Evolutionary conservation across 2,113 vertebrate species (phyloP).

Genomic region (Strigops habroptila): DNA sequence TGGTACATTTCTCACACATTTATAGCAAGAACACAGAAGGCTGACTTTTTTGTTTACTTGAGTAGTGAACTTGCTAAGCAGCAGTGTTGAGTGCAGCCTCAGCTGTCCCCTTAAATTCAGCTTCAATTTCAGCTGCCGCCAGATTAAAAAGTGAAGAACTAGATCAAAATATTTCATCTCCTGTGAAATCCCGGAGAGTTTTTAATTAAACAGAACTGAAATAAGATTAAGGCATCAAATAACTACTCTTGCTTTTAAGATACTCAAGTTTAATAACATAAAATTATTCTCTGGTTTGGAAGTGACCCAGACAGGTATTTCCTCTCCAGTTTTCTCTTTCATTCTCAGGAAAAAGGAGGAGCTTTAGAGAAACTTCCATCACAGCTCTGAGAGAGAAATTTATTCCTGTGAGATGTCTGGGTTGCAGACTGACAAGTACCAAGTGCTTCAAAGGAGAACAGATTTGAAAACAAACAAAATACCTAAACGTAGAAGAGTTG

Average conservation of each 20-base stretch:
- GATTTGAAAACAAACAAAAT: neutral
- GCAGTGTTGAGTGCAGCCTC: neutral
- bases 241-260: neutral
- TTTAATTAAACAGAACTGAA: neutral
- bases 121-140: neutral
- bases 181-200: neutral
- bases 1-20: neutral
- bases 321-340: neutral
- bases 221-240: neutral
- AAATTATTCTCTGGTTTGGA: neutral
- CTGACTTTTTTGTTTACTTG: neutral
- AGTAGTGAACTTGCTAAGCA: neutral
- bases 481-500: neutral
- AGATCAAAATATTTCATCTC: neutral
- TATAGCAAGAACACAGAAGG: neutral
- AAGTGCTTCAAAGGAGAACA: neutral
- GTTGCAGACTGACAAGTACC: neutral
- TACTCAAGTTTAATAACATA: neutral
- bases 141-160: neutral
- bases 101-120: neutral
- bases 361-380: neutral
- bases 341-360: neutral
- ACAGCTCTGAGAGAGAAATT: neutral
- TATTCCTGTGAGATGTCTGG: neutral
- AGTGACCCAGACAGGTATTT: constrained; percentile 19